Evolutionary conservation across 2,888 invertebrate species (phyloP), one percentile per base, ranked within the genome.

Genomic region (Sphaerolaimus hirsutus): DNA sequence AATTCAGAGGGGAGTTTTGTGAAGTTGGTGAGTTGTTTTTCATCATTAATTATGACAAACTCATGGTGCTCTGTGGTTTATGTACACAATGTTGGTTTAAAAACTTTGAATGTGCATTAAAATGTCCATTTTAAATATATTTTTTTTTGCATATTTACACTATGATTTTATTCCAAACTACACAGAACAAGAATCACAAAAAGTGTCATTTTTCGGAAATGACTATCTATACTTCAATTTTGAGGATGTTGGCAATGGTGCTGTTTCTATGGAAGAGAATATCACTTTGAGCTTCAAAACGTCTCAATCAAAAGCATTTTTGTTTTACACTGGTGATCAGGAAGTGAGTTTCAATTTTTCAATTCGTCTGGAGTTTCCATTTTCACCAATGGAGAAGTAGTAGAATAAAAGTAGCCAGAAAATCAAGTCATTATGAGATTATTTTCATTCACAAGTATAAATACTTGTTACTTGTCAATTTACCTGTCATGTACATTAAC

Each of bases 281-380:
- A 78, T 89, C 54, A 79, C 79, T 4, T 73, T 89, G 47, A 79
- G 80, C 67, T 89, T 89, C 72, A 83, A 86, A 67, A 87, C 87
- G 1, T 72, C 81, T 49, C 81, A 82, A 60, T 78, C 83, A 10
- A 81, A 79, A 61, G 87, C 86, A 52, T 73, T 89, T 41, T 73
- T 89, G 43, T 86, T 89, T 69, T 87, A 84, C 64, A 83, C 86
- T 56, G 83, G 84, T 56, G 54, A 51, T 35, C n/a, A 46, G 14
- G 14, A 40, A 23, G n/a, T n/a, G n/a, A n/a, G n/a, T n/a, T n/a
- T n/a, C n/a, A n/a, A n/a, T n/a, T n/a, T n/a, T n/a, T n/a, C n/a
- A n/a, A n/a, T n/a, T n/a, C n/a, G n/a, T n/a, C n/a, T n/a, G n/a
- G n/a, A n/a, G n/a, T n/a, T n/a, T n/a, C n/a, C n/a, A n/a, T n/a